Evolutionary conservation across 2,113 vertebrate species (phyloP).

Genomic region (Nibea albiflora): DNA sequence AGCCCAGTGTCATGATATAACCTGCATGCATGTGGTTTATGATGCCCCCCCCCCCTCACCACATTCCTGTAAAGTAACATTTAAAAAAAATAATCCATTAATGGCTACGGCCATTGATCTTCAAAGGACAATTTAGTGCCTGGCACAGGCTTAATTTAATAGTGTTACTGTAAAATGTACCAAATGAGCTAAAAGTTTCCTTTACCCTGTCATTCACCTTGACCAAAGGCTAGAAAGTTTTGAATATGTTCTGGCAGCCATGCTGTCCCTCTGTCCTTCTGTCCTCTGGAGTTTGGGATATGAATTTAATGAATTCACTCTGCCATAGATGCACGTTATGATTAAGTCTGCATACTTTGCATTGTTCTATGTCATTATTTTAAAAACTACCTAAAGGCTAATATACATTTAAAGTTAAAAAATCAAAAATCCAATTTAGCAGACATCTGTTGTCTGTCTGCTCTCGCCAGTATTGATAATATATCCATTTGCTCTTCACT

Average conservation of each 20-base stretch:
- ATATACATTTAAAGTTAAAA: conserved; percentile 1
- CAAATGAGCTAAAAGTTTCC: conserved; percentile 38
- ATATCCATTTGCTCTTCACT: conserved; percentile 49
- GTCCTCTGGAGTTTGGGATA: not conserved
- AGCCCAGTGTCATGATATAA: not conserved
- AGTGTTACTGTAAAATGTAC: conserved; percentile 43
- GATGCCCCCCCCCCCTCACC: not conserved
- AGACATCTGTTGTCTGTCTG: conserved; percentile 42
- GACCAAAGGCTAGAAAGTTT: conserved; percentile 33
- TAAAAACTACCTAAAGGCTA: conserved; percentile 10
- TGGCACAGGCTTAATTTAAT: conserved; percentile 41
- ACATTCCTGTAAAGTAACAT: conserved; percentile 22
- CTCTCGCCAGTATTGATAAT: conserved; percentile 49
- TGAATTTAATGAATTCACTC: conserved; percentile 12
- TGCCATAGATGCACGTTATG: conserved; percentile 12
- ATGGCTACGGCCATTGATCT: conserved; percentile 35
- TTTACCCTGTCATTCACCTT: conserved; percentile 36
- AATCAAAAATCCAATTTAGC: conserved; percentile 32
- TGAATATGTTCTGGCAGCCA: conserved; percentile 22
- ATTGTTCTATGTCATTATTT: conserved; percentile 46
- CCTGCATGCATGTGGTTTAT: conserved; percentile 24
- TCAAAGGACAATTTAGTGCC: conserved; percentile 51
- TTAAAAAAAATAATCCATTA: conserved; percentile 49
- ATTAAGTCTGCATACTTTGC: conserved; percentile 10
- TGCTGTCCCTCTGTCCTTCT: conserved; percentile 3